phyloP scores from a whole-genome alignment of 2,888 invertebrate species.

The Dasypolia templi region DNA sequence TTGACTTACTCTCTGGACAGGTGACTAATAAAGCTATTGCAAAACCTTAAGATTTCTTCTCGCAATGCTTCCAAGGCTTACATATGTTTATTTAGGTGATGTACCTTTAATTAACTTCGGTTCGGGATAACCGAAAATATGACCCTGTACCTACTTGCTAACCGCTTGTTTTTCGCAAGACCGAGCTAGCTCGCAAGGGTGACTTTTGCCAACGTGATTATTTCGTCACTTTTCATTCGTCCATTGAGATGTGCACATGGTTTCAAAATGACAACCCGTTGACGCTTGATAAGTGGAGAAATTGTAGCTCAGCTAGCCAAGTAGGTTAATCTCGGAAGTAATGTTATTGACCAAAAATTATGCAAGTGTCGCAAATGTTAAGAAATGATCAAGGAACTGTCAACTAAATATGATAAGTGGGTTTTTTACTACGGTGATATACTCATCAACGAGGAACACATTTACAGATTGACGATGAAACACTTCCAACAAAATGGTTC shows the following conservation, averaged over 20 bases:
- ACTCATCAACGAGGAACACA: too few species aligned
- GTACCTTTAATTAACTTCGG: conserved; percentile 41
- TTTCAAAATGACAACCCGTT: not conserved
- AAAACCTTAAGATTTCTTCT: conserved; percentile 39
- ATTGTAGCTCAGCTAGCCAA: not conserved
- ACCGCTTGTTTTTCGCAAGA: conserved; percentile 22
- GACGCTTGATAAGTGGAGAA: not conserved
- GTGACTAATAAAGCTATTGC: conserved; percentile 35
- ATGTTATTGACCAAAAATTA: too few species aligned
- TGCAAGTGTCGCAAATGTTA: too few species aligned
- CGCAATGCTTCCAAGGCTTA: conserved; percentile 32
- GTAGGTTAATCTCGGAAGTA: not conserved
- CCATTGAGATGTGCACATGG: not conserved
- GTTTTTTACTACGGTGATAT: too few species aligned
- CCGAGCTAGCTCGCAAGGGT: conserved; percentile 9
- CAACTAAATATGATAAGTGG: too few species aligned
- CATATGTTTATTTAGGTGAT: conserved; percentile 31
- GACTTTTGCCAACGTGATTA: not conserved
- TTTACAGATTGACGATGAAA: too few species aligned
- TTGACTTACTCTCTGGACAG: conserved; percentile 21
- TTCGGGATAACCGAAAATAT: conserved; percentile 46
- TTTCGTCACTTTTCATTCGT: conserved; percentile 3
- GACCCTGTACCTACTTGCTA: conserved; percentile 23
- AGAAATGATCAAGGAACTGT: too few species aligned
- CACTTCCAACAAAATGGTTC: too few species aligned